Evolutionary conservation across 2,113 vertebrate genomes (phyloP), one percentile per base, ranked within the genome.

Genomic region (Brachyhypopomus occidentalis): DNA sequence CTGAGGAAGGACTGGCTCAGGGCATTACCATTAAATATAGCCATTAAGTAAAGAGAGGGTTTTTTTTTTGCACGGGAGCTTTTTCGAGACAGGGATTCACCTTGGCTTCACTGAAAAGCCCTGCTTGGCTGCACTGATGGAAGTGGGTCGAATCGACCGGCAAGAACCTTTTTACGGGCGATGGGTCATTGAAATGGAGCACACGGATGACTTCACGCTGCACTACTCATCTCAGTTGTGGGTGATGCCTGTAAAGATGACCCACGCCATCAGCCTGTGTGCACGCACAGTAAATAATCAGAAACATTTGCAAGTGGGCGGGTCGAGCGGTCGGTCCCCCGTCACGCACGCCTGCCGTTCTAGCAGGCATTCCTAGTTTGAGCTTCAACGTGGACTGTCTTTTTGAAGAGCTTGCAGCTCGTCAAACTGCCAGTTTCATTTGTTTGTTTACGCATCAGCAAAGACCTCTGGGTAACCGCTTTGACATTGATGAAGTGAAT

Each of bases 111-210:
- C 34, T 78, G 81, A 60, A 63, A 77, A 66, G 82, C 62, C 60
- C 30, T 75, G 72, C 78, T 86, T 73, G 80, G 75, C 78, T 75
- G 25, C 78, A 74, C 36, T 69, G 75, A 75, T 77, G 5, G 69
- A 77, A 19, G 41, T 69, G 52, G 25, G 30, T 63, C 9, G 36
- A 81, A 62, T 36, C 4, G 4, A 81, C 58, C 77, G 80, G 83
- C 80, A 80, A 86, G 9, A 3, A 69, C 52, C 87, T 90, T 90
- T 30, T 86, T 84, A 80, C 20, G 78, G 84, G 79, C 82, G 80
- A 75, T 79, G 84, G 78, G 84, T 87, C 72, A 69, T 78, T 81
- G 67, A 83, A 80, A 84, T 60, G 78, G 34, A 84, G 72, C 58
- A 78, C 36, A 79, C 82, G 82, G 81, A 86, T 87, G 86, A 85